A percentile compares a stretch with the other conserved stretches of the same genome.
These are phyloP conservation scores for Drosophila tristis DNA, from an alignment of 1,140 invertebrate genomes.

Conservation along the genomic window DNA sequence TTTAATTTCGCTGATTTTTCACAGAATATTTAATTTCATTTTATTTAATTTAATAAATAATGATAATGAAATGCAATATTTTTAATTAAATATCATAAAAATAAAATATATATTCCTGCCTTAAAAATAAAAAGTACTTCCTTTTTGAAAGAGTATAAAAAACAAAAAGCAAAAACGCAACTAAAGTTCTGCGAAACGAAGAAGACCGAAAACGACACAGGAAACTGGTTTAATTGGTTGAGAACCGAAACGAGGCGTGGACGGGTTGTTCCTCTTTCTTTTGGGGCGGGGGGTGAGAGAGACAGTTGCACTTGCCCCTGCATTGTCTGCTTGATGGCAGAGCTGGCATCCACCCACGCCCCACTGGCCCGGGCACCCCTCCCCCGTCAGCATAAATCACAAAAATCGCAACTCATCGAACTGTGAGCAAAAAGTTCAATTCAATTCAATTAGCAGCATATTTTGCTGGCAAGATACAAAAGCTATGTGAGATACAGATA, in stretches of 20 bases:
- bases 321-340: constrained; percentile 37
- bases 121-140: too few species aligned
- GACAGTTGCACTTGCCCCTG: constrained; percentile 46
- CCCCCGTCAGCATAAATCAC: constrained; percentile 42
- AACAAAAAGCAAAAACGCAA: not conserved
- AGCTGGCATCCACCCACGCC: constrained; percentile 5
- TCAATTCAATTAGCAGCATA: constrained; percentile 78
- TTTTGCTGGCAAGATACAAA: constrained; percentile 36
- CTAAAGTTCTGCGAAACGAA: constrained; percentile 38
- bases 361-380: not conserved
- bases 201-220: constrained; percentile 41
- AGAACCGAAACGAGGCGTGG: constrained; percentile 42
- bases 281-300: not conserved
- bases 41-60: too few species aligned
- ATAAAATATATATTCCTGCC: too few species aligned
- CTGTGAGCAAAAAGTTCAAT: constrained; percentile 64
- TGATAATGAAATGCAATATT: too few species aligned
- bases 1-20: too few species aligned
- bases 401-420: constrained; percentile 68
- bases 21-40: too few species aligned
- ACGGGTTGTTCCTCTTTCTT: constrained; percentile 9
- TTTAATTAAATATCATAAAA: too few species aligned
- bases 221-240: constrained; percentile 77
- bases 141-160: not conserved
- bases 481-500: constrained; percentile 6